Evolutionary conservation across 1,140 invertebrate genomes (phyloP), one percentile per base, ranked within the genome.

Genomic region (Druon quercuslanigerum): DNA sequence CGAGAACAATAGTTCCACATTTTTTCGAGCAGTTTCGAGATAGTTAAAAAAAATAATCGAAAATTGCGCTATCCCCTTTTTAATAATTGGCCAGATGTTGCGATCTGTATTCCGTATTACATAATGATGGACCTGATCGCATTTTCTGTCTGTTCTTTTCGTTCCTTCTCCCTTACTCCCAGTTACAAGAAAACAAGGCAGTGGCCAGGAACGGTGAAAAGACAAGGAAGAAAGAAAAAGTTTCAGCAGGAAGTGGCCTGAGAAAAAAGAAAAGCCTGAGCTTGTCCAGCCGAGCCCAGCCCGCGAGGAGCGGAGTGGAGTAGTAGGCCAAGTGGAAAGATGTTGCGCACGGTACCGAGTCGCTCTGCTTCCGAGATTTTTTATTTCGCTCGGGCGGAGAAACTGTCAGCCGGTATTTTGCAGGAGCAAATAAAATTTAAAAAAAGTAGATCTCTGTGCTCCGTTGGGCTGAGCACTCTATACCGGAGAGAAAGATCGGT

Each of bases 311-410:
- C 79, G 80, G 83, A 89, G 85, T 88, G 85, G 88, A 90, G 88
- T 89, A 90, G 88, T 90, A 89, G 88, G 88, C 88, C 88, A 90
- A 89, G 86, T 88, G 87, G 87, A 88, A 88, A 87, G 82, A 88
- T 86, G 81, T 86, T 86, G 81, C 83, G 73, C 77, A 46, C 19
- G 72, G 12, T 70, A 66, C 14, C 46, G 52, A 70, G 17, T 50
- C 16, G 14, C 77, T 76, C 51, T 73, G 16, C 70, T 66, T 76
- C 74, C 52, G 60, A 66, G 60, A 66, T 66, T 66, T 40, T 66
- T 66, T 66, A 40, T 66, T 40, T 66, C 25, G 78, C 84, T 85
- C 77, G 72, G 78, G 73, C 78, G 82, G n/a, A 81, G 82, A 84
- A 81, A 87, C 84, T 85, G 84, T 85, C 84, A 84, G 83, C 79